Percentiles rank a stretch among this genome's conserved stretches.
Conservation (phyloP, 2,113 vertebrate genomes). For the Tetrao urogallus region DNA sequence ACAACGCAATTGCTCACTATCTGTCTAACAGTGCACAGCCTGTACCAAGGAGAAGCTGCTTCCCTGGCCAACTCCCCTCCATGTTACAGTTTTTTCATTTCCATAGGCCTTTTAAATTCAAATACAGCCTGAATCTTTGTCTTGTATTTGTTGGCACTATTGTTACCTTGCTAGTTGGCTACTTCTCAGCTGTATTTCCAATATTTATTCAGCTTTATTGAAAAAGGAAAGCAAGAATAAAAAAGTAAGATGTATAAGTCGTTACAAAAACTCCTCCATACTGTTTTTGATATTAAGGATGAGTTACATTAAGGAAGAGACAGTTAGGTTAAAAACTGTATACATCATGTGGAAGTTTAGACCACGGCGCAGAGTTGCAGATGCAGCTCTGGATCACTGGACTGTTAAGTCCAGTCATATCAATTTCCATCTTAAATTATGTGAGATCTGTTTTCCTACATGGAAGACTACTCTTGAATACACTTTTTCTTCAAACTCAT, state of each 20-base stretch:
- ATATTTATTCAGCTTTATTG: neutral
- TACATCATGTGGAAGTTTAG: neutral
- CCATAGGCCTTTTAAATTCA: neutral
- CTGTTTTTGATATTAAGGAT: neutral
- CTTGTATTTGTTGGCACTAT: neutral
- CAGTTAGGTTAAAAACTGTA: neutral
- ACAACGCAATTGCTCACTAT: too few relatives aligned
- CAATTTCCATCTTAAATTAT: neutral
- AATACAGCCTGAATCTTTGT: neutral
- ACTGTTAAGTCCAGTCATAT: neutral
- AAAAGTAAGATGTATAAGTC: accelerated
- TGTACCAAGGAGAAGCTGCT: neutral
- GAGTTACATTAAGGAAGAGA: neutral
- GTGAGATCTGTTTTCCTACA: neutral
- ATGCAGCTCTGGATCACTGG: neutral
- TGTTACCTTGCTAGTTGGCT: neutral
- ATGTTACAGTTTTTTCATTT: neutral
- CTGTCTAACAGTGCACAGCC: too few relatives aligned
- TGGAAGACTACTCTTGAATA: neutral
- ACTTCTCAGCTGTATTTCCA: neutral
- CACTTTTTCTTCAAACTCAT: neutral
- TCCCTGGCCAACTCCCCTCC: neutral
- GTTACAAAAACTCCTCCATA: accelerated
- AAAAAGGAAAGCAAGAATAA: neutral
- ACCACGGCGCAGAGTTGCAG: neutral